Conservation (phyloP, 1,140 invertebrate genomes). For the Magallana angulata region DNA sequence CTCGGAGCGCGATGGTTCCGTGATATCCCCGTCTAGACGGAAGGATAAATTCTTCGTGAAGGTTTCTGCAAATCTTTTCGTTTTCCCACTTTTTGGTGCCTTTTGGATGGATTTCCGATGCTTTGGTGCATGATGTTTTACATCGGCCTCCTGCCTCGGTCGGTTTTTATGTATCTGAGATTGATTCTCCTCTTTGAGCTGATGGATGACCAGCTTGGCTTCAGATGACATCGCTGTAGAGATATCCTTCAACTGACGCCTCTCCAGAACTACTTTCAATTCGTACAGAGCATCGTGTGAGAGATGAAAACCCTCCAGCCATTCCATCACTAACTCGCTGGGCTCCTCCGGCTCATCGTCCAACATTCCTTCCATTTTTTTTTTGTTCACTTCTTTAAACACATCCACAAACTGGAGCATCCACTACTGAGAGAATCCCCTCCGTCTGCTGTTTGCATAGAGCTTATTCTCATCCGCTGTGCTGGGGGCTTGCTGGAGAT, state of each 20-base stretch:
- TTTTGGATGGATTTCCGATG: background rate
- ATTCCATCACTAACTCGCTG: background rate
- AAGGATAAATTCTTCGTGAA: conserved; percentile 32
- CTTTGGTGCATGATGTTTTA: background rate
- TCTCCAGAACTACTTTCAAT: conserved; percentile 43
- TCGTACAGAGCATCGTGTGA: conserved; percentile 52
- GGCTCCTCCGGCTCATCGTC: background rate
- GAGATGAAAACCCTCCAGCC: conserved; percentile 55
- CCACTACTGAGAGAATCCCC: background rate
- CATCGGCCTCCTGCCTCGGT: background rate
- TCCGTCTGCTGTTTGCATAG: background rate
- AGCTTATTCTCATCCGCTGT: no score
- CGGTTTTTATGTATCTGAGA: background rate
- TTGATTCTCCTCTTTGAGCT: conserved; percentile 42
- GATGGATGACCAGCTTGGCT: conserved; percentile 56
- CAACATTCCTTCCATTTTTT: background rate
- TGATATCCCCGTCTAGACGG: conserved; percentile 59
- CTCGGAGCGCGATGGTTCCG: conserved; percentile 47
- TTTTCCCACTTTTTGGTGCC: background rate
- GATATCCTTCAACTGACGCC: conserved; percentile 42
- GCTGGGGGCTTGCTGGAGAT: background rate
- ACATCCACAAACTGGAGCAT: background rate
- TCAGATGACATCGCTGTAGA: conserved; percentile 57
- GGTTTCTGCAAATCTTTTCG: conserved; percentile 34
- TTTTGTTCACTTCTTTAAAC: background rate